Evolutionary conservation across 2,888 invertebrate species (phyloP), one percentile per base, ranked within the genome.

Genomic region (Rhimphoctona megacephalus): DNA sequence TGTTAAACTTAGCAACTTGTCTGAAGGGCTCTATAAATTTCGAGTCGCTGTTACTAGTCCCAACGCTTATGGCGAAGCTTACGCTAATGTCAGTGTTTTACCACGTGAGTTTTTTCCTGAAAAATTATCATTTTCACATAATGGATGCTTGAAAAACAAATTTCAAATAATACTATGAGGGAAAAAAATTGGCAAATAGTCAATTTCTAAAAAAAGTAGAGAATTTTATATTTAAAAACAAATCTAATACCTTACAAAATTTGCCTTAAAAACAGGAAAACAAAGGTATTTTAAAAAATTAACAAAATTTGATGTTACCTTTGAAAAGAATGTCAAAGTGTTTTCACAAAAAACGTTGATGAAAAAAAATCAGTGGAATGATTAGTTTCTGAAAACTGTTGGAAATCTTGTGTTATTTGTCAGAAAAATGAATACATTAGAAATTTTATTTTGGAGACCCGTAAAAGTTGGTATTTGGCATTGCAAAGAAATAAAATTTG

Each of bases 1-100:
- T 78, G 96, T 99, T 22, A 97, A 97, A 85, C 95, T 99, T 25
- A 97, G 97, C 19, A 97, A 98, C 92, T 95, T 99, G 11, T 97
- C 97, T 0, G 97, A 98, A 93, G 99, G 99, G 0, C 95, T 98
- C 81, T 99, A 99, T 94, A 96, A 96, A 11, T 98, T 99, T 93
- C 98, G 98, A 94, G 97, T 97, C 4, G 96, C 96, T 3, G 99
- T 98, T 0, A 97, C 97, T n/a, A 97, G 97, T 9, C 96, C 96
- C 0, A 96, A 95, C 88, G 96, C 97, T 0, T 97, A 96, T 90
- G 98, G 98, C 3, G 97, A 97, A 92, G 97, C 97, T 0, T 96
- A 96, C 90, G 98, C 98, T 0, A 99, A 99, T 93, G 98, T 99
- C 4, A 98, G 98, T 0, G 99, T 99, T 19, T 93, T 97, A 89